Conservation (phyloP, 2,113 vertebrate genomes). For the Zosterops pallidus region DNA sequence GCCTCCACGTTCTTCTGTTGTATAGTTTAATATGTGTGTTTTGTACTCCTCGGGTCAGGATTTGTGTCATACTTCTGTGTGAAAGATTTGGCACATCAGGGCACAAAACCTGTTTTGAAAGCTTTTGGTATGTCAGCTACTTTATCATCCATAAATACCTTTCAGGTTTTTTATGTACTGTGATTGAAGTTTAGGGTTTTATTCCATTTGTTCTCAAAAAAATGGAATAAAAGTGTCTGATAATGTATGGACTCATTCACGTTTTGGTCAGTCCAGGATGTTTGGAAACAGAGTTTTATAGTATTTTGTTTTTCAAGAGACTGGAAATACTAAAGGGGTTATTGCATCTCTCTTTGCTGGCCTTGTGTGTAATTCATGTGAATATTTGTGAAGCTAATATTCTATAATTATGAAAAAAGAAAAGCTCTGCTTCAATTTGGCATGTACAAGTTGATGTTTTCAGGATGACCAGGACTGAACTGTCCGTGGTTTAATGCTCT, state of each 20-base stretch:
- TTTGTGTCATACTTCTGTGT: neutral
- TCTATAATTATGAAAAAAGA: neutral
- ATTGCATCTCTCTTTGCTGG: neutral
- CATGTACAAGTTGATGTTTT: neutral
- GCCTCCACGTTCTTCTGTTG: neutral
- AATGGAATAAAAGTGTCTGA: neutral
- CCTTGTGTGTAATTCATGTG: neutral
- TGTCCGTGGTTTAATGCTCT: neutral
- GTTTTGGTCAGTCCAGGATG: neutral
- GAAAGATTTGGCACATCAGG: neutral
- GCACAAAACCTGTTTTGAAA: neutral
- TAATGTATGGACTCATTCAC: neutral
- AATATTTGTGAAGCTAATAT: neutral
- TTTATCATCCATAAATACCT: neutral
- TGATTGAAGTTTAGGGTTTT: neutral
- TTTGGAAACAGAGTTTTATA: neutral
- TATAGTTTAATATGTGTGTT: neutral
- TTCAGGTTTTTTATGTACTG: neutral
- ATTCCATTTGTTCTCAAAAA: neutral
- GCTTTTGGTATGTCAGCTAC: neutral
- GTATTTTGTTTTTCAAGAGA: neutral
- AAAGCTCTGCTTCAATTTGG: neutral
- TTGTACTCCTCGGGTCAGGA: neutral
- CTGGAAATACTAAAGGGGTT: neutral
- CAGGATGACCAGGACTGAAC: neutral